Percentiles rank a stretch among this genome's conserved stretches.
These are phyloP conservation scores for Silurus glanis DNA, from an alignment of 2,113 vertebrate genomes.

Conservation along the genomic window DNA sequence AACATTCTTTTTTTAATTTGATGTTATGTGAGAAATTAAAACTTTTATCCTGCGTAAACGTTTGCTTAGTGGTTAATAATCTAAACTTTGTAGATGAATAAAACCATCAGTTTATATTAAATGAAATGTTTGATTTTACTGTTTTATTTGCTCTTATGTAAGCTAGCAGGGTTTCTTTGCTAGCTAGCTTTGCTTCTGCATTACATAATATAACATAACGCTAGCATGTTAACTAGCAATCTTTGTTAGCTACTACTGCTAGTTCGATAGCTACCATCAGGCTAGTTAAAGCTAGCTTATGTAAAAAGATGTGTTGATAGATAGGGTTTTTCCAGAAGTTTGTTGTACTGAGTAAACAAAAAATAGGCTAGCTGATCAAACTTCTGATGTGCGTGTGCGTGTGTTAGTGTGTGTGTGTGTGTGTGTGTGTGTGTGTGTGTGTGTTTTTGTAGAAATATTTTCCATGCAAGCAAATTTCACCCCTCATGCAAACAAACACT, in stretches of 20 bases:
- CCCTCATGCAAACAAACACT: not conserved
- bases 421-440: not conserved
- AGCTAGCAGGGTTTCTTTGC: not conserved
- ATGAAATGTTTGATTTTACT: not conserved
- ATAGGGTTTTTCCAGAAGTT: too few relatives aligned
- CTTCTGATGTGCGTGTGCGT: not conserved
- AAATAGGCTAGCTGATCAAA: not conserved
- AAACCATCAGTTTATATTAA: not conserved
- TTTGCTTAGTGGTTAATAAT: too few relatives aligned
- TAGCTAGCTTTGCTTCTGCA: not conserved
- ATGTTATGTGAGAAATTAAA: too few relatives aligned
- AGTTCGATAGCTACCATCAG: not conserved
- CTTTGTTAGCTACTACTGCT: not conserved
- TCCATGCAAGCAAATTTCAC: not conserved
- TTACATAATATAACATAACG: not conserved
- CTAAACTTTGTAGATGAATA: too few relatives aligned
- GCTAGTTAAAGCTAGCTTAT: not conserved
- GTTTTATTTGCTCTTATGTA: not conserved
- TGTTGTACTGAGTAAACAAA: too few relatives aligned
- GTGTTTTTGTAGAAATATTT: not conserved
- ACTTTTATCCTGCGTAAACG: too few relatives aligned
- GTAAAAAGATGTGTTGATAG: not conserved
- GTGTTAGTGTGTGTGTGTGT: too few relatives aligned
- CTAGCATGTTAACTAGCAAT: not conserved
- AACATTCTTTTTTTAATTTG: too few relatives aligned